phyloP scores from a whole-genome alignment of 2,113 vertebrate species.

The Cervus canadensis region DNA sequence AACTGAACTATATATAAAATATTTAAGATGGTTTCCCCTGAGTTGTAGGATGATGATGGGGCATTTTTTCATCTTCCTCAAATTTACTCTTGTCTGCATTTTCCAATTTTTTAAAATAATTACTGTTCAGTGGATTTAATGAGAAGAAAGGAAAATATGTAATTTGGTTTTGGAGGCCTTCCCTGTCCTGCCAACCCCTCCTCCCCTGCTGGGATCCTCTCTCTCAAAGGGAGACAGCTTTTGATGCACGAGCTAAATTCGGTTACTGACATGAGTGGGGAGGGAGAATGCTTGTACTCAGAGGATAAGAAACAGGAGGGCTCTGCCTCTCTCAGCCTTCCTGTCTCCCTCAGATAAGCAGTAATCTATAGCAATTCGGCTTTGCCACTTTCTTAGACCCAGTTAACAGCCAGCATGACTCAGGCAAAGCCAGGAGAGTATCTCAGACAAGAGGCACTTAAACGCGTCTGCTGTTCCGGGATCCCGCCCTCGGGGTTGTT shows the following conservation, averaged over 20 bases:
- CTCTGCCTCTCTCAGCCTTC: neutral
- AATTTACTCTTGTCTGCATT: neutral
- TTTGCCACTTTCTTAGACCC: neutral
- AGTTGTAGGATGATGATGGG: neutral
- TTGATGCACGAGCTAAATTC: conserved; percentile 21
- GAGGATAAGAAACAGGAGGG: conserved; percentile 11
- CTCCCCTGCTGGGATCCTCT: neutral
- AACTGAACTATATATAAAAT: neutral
- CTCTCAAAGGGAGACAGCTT: neutral
- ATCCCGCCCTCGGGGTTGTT: neutral
- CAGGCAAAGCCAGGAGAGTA: neutral
- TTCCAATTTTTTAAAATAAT: neutral
- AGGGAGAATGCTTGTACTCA: neutral
- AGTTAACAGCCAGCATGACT: conserved; percentile 45
- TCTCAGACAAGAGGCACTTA: conserved; percentile 20
- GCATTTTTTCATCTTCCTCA: neutral
- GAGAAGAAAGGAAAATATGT: neutral
- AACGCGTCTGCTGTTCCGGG: neutral
- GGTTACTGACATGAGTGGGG: neutral
- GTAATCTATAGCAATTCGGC: neutral
- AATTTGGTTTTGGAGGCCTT: neutral
- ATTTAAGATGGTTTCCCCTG: conserved; percentile 16
- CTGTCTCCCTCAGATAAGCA: conserved; percentile 48
- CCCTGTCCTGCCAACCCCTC: neutral
- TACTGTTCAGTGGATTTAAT: neutral